Evolutionary conservation across 2,888 invertebrate genomes (phyloP).

Genomic region (Campaea margaritaria): DNA sequence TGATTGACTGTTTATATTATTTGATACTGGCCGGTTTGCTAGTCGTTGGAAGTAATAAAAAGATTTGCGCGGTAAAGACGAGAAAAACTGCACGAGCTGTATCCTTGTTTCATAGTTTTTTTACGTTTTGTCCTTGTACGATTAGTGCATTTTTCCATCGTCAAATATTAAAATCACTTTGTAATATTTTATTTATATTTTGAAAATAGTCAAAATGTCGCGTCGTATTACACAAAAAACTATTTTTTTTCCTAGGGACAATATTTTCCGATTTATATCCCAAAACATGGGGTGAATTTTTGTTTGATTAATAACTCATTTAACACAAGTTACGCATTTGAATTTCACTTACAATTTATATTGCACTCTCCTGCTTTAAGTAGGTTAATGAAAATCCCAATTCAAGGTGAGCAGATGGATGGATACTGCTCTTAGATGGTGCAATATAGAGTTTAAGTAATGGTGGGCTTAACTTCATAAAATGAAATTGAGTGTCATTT

Average conservation of each 20-base stretch:
- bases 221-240: not conserved
- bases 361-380: conserved; percentile 32
- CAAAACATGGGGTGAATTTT: too few relatives aligned
- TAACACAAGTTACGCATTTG: conserved; percentile 15
- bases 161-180: too few relatives aligned
- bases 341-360: conserved; percentile 41
- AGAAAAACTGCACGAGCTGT: not conserved
- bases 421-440: conserved; percentile 19
- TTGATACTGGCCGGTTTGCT: conserved; percentile 1
- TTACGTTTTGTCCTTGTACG: too few relatives aligned
- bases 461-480: conserved; percentile 11
- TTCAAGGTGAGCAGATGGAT: conserved; percentile 30
- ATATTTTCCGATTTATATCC: not conserved
- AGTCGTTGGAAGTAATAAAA: conserved; percentile 1
- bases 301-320: too few relatives aligned
- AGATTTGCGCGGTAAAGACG: not conserved
- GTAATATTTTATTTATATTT: too few relatives aligned
- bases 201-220: too few relatives aligned
- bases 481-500: conserved; percentile 14
- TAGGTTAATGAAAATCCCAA: conserved; percentile 15
- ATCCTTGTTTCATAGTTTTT: too few relatives aligned
- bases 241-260: not conserved
- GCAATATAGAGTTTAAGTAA: conserved; percentile 21
- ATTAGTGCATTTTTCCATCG: too few relatives aligned
- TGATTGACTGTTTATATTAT: conserved; percentile 27